A percentile compares a stretch with the other conserved stretches of the same genome.
Conservation (phyloP, 2,113 vertebrate genomes). For the Cynoglossus semilaevis region DNA sequence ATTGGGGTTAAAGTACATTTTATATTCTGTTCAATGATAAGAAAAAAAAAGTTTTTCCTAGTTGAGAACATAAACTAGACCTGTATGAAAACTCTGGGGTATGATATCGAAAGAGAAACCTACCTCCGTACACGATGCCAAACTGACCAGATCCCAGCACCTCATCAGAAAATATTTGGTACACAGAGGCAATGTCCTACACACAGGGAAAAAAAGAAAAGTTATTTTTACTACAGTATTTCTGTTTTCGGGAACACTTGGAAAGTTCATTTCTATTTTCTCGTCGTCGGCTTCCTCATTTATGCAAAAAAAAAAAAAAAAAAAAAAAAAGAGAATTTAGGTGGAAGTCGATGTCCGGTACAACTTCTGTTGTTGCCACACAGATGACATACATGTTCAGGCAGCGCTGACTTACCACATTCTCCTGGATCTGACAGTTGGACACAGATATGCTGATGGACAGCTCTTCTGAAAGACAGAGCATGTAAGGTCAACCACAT, state of each 20-base stretch:
- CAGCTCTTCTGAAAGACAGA: slow-evolving; percentile 84
- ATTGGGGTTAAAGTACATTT: too few relatives aligned
- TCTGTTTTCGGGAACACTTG: slow-evolving; percentile 14
- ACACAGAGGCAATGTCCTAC: slow-evolving; percentile 96
- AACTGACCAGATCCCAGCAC: slow-evolving; percentile 98
- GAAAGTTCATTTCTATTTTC: too few relatives aligned
- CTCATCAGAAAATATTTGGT: slow-evolving; percentile 99
- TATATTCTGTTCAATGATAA: too few relatives aligned
- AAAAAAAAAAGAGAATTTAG: too few relatives aligned
- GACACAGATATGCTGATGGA: slow-evolving; percentile 97
- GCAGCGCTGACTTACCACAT: slow-evolving; percentile 86
- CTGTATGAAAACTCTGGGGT: neutral
- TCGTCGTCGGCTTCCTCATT: too few relatives aligned
- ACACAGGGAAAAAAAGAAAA: slow-evolving; percentile 37
- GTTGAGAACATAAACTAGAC: neutral
- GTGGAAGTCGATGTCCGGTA: too few relatives aligned
- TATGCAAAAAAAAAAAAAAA: too few relatives aligned
- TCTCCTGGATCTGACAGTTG: slow-evolving; percentile 96
- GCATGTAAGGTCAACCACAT: slow-evolving; percentile 39
- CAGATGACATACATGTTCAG: slow-evolving; percentile 31
- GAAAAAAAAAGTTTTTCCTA: too few relatives aligned
- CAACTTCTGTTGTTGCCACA: slow-evolving; percentile 41
- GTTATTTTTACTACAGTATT: slow-evolving; percentile 19
- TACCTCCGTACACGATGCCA: slow-evolving; percentile 98
- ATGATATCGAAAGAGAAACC: slow-evolving; percentile 7